phyloP scores from a whole-genome alignment of 2,888 invertebrate genomes.

The Harpagoxenus sublaevis region DNA sequence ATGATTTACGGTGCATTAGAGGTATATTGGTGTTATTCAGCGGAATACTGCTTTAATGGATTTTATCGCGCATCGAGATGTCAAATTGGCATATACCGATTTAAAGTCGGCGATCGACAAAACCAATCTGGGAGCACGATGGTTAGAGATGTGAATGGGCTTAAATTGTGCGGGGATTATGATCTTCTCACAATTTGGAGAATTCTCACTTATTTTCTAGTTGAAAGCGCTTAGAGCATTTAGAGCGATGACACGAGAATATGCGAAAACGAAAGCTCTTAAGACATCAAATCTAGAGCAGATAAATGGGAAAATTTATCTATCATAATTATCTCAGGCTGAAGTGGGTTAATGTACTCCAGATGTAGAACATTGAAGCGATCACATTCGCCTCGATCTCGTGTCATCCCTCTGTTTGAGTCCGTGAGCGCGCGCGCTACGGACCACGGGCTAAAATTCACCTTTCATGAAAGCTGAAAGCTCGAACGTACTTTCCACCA shows the following conservation, averaged over 20 bases:
- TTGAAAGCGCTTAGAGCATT: not conserved
- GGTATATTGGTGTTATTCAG: not conserved
- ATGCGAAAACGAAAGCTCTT: not conserved
- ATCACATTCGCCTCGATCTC: conserved; percentile 11
- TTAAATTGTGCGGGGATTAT: not conserved
- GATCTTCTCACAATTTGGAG: not conserved
- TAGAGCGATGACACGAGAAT: conserved; percentile 29
- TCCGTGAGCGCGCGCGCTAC: conserved; percentile 4
- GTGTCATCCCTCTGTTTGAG: conserved; percentile 21
- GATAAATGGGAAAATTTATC: not conserved
- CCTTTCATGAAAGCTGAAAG: conserved; percentile 83
- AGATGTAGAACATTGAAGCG: not conserved
- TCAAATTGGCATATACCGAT: not conserved
- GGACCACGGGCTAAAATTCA: conserved; percentile 70
- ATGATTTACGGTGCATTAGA: conserved; percentile 8
- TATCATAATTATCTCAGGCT: not conserved
- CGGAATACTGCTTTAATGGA: not conserved
- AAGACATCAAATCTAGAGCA: not conserved
- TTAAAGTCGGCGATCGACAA: not conserved
- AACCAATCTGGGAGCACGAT: not conserved
- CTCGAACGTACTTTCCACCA: conserved; percentile 81
- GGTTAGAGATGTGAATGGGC: not conserved
- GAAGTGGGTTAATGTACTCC: not conserved
- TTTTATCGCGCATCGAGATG: not conserved
- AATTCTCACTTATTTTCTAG: not conserved